Evolutionary conservation across 2,888 invertebrate genomes (phyloP).

Genomic region (Pammene aurita): DNA sequence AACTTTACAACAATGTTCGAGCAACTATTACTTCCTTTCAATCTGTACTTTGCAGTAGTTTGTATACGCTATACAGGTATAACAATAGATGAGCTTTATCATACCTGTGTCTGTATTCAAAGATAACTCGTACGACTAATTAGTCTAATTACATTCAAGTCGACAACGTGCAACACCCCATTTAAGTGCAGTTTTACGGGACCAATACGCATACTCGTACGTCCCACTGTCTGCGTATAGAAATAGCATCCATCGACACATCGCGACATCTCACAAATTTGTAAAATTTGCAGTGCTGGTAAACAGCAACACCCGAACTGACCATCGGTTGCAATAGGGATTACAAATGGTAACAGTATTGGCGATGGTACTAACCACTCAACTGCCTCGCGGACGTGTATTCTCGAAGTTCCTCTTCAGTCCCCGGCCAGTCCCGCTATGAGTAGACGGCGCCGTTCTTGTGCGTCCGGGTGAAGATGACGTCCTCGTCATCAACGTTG

Average conservation of each 20-base stretch:
- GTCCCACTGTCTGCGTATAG: no score
- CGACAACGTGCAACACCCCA: not conserved
- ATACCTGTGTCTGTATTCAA: not conserved
- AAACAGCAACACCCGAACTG: no score
- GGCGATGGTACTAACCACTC: not conserved
- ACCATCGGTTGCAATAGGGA: no score
- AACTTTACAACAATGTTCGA: constrained; percentile 9
- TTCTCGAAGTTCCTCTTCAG: not conserved
- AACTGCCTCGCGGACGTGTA: not conserved
- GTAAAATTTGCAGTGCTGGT: not conserved
- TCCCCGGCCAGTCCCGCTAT: constrained; percentile 58
- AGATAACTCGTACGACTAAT: not conserved
- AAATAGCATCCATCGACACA: not conserved
- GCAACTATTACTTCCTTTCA: constrained; percentile 10
- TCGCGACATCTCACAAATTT: no score
- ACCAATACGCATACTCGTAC: not conserved
- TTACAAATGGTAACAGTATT: no score
- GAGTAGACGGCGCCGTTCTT: constrained; percentile 69
- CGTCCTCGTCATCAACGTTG: constrained; percentile 78
- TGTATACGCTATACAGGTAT: not conserved
- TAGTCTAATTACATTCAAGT: not conserved
- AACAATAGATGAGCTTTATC: not conserved
- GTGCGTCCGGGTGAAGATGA: constrained; percentile 71
- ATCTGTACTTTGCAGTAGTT: not conserved
- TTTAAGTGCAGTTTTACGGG: not conserved